phyloP scores from a whole-genome alignment of 2,888 invertebrate genomes.

The Mactromeris polynyma region DNA sequence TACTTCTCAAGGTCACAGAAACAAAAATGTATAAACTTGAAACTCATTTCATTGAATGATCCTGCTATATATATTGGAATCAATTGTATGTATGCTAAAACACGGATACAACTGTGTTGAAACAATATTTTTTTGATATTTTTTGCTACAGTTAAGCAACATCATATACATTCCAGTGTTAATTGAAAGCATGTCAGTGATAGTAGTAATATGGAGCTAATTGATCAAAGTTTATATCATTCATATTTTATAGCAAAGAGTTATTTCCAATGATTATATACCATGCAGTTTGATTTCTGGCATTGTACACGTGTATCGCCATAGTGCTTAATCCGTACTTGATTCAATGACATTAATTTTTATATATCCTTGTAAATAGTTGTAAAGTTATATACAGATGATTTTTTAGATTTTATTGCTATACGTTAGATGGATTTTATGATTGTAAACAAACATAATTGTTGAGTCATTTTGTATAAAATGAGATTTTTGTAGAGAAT shows the following conservation, averaged over 20 bases:
- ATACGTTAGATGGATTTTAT: background rate
- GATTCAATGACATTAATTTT: background rate
- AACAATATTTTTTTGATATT: too few species aligned
- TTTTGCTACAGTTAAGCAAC: background rate
- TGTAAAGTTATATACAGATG: background rate
- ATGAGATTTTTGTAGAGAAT: background rate
- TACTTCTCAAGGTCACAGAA: too few species aligned
- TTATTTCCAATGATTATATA: background rate
- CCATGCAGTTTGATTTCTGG: too few species aligned
- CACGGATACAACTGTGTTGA: too few species aligned
- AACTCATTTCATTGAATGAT: too few species aligned
- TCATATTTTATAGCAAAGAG: background rate
- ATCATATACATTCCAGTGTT: background rate
- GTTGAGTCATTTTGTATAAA: background rate
- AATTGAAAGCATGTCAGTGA: background rate
- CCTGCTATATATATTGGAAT: too few species aligned
- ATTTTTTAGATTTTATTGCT: background rate
- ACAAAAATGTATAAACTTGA: too few species aligned
- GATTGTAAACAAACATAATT: background rate
- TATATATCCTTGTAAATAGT: constrained; percentile 5
- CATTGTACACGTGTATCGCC: background rate
- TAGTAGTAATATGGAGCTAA: background rate
- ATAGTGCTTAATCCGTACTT: background rate
- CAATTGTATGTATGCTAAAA: too few species aligned
- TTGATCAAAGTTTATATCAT: background rate